phyloP scores from a whole-genome alignment of 2,888 invertebrate genomes.

The Dryobota labecula region DNA sequence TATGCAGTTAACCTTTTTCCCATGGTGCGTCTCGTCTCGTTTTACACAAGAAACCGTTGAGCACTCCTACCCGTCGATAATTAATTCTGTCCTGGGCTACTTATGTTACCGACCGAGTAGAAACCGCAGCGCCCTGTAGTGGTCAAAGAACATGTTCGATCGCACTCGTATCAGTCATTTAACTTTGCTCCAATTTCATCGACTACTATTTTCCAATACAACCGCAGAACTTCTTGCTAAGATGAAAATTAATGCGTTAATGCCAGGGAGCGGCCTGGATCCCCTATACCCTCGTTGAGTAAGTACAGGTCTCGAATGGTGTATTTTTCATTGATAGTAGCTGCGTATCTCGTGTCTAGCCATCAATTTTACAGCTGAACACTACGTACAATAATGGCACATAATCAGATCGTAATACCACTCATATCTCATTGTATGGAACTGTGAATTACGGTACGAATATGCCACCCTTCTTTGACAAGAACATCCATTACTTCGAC shows the following conservation, averaged over 20 bases:
- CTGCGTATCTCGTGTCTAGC: slow-evolving; percentile 48
- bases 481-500: slow-evolving; percentile 46
- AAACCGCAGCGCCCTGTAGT: slow-evolving; percentile 83
- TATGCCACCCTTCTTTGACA: slow-evolving; percentile 49
- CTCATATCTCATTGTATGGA: slow-evolving; percentile 53
- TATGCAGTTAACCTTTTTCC: slow-evolving; percentile 84
- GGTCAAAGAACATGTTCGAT: slow-evolving; percentile 80
- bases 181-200: slow-evolving; percentile 82
- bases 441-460: slow-evolving; percentile 50
- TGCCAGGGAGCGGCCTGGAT: slow-evolving; percentile 59
- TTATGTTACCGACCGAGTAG: slow-evolving; percentile 81
- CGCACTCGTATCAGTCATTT: slow-evolving; percentile 79
- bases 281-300: slow-evolving; percentile 63
- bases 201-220: slow-evolving; percentile 70
- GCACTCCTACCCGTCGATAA: slow-evolving; percentile 80
- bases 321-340: slow-evolving; percentile 64
- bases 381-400: slow-evolving; percentile 58
- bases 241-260: slow-evolving; percentile 74
- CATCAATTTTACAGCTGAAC: slow-evolving; percentile 61
- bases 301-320: slow-evolving; percentile 56
- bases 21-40: slow-evolving; percentile 82
- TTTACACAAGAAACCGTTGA: slow-evolving; percentile 89
- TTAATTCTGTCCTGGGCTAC: slow-evolving; percentile 88
- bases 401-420: slow-evolving; percentile 62
- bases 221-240: slow-evolving; percentile 68